These are phyloP conservation scores for Crypturellus undulatus DNA, from an alignment of 2,113 vertebrate genomes.

Conservation along the genomic window DNA sequence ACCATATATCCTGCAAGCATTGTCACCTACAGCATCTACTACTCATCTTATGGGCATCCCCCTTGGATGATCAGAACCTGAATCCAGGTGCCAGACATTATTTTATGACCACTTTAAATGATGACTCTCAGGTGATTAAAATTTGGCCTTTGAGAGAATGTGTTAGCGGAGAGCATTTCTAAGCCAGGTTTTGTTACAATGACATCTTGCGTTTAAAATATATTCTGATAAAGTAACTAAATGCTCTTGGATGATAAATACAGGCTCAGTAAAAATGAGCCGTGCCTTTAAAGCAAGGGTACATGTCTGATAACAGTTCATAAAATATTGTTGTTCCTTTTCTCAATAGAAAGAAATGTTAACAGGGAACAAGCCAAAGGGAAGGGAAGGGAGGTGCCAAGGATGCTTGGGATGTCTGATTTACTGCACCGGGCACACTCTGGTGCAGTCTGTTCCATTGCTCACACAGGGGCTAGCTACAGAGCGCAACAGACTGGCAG, in stretches of 20 bases:
- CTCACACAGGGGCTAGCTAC: background rate
- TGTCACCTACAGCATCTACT: background rate
- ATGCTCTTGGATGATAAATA: background rate
- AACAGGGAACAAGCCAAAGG: constrained; percentile 5
- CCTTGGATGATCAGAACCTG: background rate
- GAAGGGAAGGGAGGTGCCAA: constrained; percentile 38
- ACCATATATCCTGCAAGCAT: background rate
- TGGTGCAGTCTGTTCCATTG: background rate
- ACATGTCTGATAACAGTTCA: constrained; percentile 34
- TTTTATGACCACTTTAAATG: background rate
- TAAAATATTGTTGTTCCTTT: constrained; percentile 55
- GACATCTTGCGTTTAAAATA: background rate
- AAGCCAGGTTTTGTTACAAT: background rate
- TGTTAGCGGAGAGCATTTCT: background rate
- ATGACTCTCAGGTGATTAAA: background rate
- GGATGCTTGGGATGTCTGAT: background rate
- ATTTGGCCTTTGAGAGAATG: background rate
- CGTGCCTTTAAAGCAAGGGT: constrained; percentile 17
- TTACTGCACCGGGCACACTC: background rate
- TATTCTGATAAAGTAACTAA: constrained; percentile 14
- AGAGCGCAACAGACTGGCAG: background rate
- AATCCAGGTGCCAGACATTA: background rate
- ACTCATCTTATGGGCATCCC: background rate
- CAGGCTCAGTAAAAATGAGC: background rate
- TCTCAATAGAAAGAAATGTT: constrained; percentile 37